Evolutionary conservation across 1,140 invertebrate species (phyloP), one percentile per base, ranked within the genome.

Genomic region (Leucophenga varia): DNA sequence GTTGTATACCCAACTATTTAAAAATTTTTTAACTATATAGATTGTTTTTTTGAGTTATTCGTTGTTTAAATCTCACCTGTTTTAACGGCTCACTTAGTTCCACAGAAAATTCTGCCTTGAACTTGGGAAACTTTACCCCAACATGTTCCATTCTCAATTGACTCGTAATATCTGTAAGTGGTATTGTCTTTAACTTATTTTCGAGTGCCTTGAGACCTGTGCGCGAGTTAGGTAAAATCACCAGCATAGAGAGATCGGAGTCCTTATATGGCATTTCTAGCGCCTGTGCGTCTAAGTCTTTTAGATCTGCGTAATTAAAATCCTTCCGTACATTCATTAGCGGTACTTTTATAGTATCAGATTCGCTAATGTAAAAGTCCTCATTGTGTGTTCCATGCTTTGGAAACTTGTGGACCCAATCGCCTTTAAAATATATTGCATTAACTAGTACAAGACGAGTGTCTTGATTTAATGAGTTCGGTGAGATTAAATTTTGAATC

Each of bases 391-490:
- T 68, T 6, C 72, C 30, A 8, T 25, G 9, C 43, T 51, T 43
- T 2, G 44, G 41, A 34, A 72, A 75, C 32, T 52, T 30, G 37
- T 68, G 52, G 20, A 44, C 32, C 69, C 72, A 74, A n/a, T 48
- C 55, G 32, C 72, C 71, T 32, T 74, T 74, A 35, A 88, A 88
- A 60, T 86, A 84, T 20, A 88, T 77, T 3, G 84, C 85, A 65
- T 87, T 88, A 1, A 81, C 74, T 8, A 87, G 68, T 7, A 87
- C 76, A 42, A 86, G 46, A 16, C 36, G 73, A 55, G 77, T 77
- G 3, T 57, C 18, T 0, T 10, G 8, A 40, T 49, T 35, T 1
- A 80, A 36, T 1, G 55, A 56, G 37, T 43, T 72, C 20, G 71
- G 7, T 1, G 58, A 13, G 12, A 86, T 52, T 2, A 87, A 59